Percentiles rank a stretch among this genome's conserved stretches.
Evolutionary conservation across 2,888 invertebrate species (phyloP).

Genomic region (Quadroppia sp.): DNA sequence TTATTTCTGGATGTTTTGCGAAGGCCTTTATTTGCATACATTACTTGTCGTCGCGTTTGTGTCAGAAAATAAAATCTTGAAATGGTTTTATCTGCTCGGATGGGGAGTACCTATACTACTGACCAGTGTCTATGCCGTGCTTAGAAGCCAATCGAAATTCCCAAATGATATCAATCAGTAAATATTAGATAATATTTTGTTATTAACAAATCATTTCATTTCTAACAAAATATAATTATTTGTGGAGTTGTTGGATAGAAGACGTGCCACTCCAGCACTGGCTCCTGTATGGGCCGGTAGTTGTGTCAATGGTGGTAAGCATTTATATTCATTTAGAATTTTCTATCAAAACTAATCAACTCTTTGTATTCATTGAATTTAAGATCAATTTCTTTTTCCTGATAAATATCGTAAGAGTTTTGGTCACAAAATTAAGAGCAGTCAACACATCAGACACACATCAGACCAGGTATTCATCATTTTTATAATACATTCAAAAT

Average conservation of each 20-base stretch:
- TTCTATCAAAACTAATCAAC: background rate
- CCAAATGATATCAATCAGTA: constrained; percentile 36
- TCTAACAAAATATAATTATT: background rate
- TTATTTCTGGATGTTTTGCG: constrained; percentile 96
- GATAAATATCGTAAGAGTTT: constrained; percentile 81
- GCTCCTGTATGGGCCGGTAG: constrained; percentile 72
- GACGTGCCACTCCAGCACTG: constrained; percentile 65
- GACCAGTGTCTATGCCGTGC: constrained; percentile 40
- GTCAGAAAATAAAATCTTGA: constrained; percentile 75
- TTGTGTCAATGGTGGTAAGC: constrained; percentile 64
- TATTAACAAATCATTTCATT: background rate
- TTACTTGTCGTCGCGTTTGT: constrained; percentile 86
- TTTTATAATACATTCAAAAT: no score
- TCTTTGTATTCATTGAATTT: background rate
- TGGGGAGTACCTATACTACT: constrained; percentile 59
- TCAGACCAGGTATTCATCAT: constrained; percentile 47
- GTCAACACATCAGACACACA: constrained; percentile 52
- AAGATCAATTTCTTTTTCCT: constrained; percentile 73
- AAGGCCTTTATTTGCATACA: constrained; percentile 88
- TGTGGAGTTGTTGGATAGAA: constrained; percentile 69
- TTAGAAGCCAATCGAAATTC: constrained; percentile 31
- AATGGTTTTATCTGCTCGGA: constrained; percentile 74
- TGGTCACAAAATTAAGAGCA: constrained; percentile 73
- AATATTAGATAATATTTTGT: background rate
- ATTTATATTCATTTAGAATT: no score